Base-by-base conservation (phyloP, 2,797 vertebrate species). In the Threskiornis aethiopicus region DNA sequence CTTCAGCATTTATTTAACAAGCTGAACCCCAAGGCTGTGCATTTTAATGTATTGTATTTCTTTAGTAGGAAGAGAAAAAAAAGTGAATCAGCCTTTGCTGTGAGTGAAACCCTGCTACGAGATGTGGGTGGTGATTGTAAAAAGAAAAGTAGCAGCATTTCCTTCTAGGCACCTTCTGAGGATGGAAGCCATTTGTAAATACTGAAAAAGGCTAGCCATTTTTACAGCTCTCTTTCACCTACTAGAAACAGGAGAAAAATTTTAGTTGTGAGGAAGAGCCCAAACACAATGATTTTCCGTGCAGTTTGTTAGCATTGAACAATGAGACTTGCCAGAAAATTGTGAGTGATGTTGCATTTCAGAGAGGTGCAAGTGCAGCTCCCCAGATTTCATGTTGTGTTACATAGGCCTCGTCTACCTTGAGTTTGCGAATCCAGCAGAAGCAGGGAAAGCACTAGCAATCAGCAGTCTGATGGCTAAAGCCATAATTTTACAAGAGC, bases 1-100 rank as follows among this genome's bases (percentile, higher is more conserved):
- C 28, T 75, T 90, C n/a, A 65, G 37, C 46, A 21, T 95, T 93
- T 91, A 55, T 67, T 91, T 88, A 92, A 86, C 28, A 89, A 87
- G 42, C 35, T 41, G 37, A 91, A 89, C 54, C 37, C 51, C 33
- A 90, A 73, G 52, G 18, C 21, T 62, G 62, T 78, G 17, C 49
- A 70, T 87, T 92, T 95, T 54, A 84, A 84, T 64, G 39, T 55
- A 71, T 49, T 84, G 33, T 66, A 41, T 57, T 89, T 89, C 79
- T 84, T 83, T 65, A 87, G 44, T 10, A 89, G 12, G 16, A 19
- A 89, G 28, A 73, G 33, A 10, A 19, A 71, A 79, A 81, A 72
- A 28, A 26, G 9, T 75, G 47, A 66, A 73, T 83, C 35, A 72
- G 17, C 14, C 58, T 85, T 76, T 35, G 26, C 54, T 52, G 14